Percentiles rank a stretch among this genome's conserved stretches.
These are phyloP conservation scores for Vanessa cardui DNA, from an alignment of 2,888 invertebrate genomes.

Conservation along the genomic window DNA sequence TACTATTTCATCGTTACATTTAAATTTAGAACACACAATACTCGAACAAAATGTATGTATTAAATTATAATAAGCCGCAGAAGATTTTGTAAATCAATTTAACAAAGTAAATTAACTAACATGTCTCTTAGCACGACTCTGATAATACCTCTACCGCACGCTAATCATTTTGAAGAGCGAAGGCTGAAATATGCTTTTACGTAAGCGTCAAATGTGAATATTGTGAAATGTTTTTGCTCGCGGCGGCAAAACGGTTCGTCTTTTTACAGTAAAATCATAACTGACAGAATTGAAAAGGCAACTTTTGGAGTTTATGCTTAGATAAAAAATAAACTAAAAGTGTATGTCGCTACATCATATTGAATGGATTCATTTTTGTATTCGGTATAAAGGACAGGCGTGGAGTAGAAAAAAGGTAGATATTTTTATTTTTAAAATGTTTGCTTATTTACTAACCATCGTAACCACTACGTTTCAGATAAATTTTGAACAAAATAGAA, in stretches of 20 bases:
- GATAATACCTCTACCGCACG: slow-evolving; percentile 30
- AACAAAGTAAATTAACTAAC: slow-evolving; percentile 20
- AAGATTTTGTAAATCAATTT: neutral
- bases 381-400: no score
- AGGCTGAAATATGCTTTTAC: slow-evolving; percentile 38
- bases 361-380: no score
- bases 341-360: slow-evolving; percentile 40
- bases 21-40: no score
- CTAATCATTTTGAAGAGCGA: slow-evolving; percentile 34
- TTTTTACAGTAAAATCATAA: slow-evolving; percentile 57
- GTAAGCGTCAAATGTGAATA: slow-evolving; percentile 35
- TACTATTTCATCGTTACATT: no score
- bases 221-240: slow-evolving; percentile 36
- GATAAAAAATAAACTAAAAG: slow-evolving; percentile 38
- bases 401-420: no score
- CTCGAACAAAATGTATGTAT: no score
- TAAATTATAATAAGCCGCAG: no score
- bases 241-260: slow-evolving; percentile 43
- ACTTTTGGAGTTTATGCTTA: slow-evolving; percentile 33
- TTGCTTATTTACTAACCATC: no score
- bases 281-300: slow-evolving; percentile 45
- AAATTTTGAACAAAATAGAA: no score
- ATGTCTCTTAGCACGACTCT: slow-evolving; percentile 24
- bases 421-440: no score
- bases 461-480: no score